Evolutionary conservation across 2,113 vertebrate species (phyloP), one percentile per base, ranked within the genome.

Genomic region (Myotis yumanensis): DNA sequence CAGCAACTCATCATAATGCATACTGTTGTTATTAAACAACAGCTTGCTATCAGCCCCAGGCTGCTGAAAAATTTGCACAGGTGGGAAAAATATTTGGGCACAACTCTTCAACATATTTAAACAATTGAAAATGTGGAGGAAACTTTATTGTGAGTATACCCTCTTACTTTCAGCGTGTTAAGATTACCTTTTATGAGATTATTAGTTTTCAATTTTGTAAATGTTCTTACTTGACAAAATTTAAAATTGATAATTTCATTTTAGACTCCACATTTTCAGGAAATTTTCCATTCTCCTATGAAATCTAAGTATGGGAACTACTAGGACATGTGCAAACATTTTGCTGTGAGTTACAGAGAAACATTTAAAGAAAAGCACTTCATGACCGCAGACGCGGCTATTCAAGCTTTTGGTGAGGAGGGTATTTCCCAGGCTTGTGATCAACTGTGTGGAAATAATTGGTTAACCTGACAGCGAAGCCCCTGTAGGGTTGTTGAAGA

Each of bases 161-260:
- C 71, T 80, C 11, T 86, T 71, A 32, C 28, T 52, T 96, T 54
- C 9, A 3, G 35, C 54, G 30, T 46, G 12, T 82, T 82, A 72
- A 91, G 51, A 64, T 85, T 51, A 95, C 54, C 7, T 86, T 93
- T 72, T 64, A 79, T 14, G 23, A 93, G 9, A 89, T 22, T 17
- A 75, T 87, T 75, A 16, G 35, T 35, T 88, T 95, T 82, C 59
- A 66, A 35, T 68, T 93, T 93, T 89, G 15, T 23, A 86, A 66
- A 32, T 84, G 46, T 68, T 82, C 51, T n/a, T 71, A 83, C 54
- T 37, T 95, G 30, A 85, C 48, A 93, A 94, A 94, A 89, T 89
- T 89, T 75, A 83, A 95, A 88, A 66, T 32, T 77, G 5, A 28
- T 48, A 20, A 46, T 88, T 91, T 93, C 35, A 75, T 64, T 84